phyloP scores from a whole-genome alignment of 2,888 invertebrate genomes.

The Nomada fucata region DNA sequence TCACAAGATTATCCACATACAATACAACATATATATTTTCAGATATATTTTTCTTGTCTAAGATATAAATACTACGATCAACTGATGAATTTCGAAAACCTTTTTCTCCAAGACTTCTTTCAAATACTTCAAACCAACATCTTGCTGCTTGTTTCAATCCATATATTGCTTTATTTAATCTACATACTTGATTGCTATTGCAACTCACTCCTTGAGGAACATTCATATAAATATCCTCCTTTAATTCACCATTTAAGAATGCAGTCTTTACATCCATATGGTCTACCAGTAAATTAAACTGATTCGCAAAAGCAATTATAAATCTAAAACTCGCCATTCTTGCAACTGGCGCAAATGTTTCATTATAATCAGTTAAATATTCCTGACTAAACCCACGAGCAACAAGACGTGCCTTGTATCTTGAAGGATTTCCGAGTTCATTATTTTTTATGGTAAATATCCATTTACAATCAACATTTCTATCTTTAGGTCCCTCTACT shows the following conservation, averaged over 20 bases:
- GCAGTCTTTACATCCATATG: slow-evolving; percentile 53
- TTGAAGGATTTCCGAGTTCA: slow-evolving; percentile 19
- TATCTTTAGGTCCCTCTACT: not conserved
- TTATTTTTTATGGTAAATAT: too few species aligned
- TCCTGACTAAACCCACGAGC: too few species aligned
- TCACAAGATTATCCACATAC: slow-evolving; percentile 3
- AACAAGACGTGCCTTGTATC: not conserved
- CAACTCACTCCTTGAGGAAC: slow-evolving; percentile 43
- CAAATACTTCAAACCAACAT: slow-evolving; percentile 12
- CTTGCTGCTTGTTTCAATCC: slow-evolving; percentile 9
- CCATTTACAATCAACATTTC: too few species aligned
- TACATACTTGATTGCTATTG: slow-evolving; percentile 42
- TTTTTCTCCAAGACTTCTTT: slow-evolving; percentile 35
- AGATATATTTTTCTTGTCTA: slow-evolving; percentile 18
- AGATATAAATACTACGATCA: slow-evolving; percentile 49
- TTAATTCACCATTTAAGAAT: slow-evolving; percentile 49
- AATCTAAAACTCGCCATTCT: slow-evolving; percentile 52
- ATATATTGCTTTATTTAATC: slow-evolving; percentile 44
- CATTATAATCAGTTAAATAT: too few species aligned
- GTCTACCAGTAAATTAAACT: slow-evolving; percentile 47
- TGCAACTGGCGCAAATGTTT: too few species aligned
- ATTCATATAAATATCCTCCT: slow-evolving; percentile 58
- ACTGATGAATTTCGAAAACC: slow-evolving; percentile 52
- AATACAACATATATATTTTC: slow-evolving; percentile 2
- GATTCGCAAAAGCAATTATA: slow-evolving; percentile 57